Percentiles rank a stretch among this genome's conserved stretches.
Conservation (phyloP, 2,888 invertebrate species). For the Cheilosia variabilis region DNA sequence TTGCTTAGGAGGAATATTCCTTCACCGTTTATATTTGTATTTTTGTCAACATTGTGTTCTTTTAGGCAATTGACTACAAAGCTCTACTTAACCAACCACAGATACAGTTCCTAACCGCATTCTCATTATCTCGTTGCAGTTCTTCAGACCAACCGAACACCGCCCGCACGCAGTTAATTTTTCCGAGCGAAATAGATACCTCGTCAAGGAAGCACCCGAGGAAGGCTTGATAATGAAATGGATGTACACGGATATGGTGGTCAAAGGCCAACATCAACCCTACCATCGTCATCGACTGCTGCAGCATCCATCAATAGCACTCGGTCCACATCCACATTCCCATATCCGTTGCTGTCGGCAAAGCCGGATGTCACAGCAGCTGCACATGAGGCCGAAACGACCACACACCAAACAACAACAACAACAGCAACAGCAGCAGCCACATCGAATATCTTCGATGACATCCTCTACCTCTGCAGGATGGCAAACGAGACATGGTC, state of each 20-base stretch:
- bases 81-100: too few relatives aligned
- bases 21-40: too few relatives aligned
- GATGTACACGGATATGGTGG: constrained; percentile 82
- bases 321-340: constrained; percentile 50
- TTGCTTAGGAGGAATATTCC: too few relatives aligned
- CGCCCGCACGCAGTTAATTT: not conserved
- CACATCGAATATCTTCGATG: constrained; percentile 58
- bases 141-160: not conserved
- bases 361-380: constrained; percentile 42
- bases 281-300: constrained; percentile 51
- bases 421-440: constrained; percentile 23
- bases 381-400: constrained; percentile 22
- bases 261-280: constrained; percentile 79
- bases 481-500: constrained; percentile 78
- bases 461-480: constrained; percentile 78
- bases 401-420: constrained; percentile 20
- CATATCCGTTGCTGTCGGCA: constrained; percentile 60
- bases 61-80: too few relatives aligned
- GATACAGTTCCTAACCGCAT: not conserved
- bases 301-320: constrained; percentile 54
- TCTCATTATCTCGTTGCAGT: constrained; percentile 19
- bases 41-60: too few relatives aligned
- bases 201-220: constrained; percentile 50
- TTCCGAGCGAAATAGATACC: constrained; percentile 21
- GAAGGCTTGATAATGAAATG: constrained; percentile 84